Evolutionary conservation across 1,140 invertebrate species (phyloP), one percentile per base, ranked within the genome.

Genomic region (Lineus longissimus): DNA sequence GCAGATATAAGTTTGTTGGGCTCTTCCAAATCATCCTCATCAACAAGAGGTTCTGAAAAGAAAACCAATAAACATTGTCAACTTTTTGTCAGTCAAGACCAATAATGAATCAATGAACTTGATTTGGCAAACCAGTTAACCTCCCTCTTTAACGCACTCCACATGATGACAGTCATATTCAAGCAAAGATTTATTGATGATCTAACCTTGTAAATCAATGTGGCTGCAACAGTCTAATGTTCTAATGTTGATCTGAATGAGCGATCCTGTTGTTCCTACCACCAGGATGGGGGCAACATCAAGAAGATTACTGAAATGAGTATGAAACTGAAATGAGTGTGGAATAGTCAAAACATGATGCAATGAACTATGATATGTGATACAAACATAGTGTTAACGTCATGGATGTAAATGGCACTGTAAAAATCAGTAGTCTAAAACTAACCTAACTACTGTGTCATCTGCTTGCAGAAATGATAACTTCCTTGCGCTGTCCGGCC

Each of bases 231-330:
- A n/a, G 22, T 80, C 73, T 55, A 75, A 59, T n/a, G 74, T 74
- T 55, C 64, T 70, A 25, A 76, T 68, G 68, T 80, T 73, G n/a
- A 80, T 59, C 56, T 73, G 70, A 9, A 80, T 17, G 2, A 76
- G 22, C 0, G 68, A 59, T 23, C 71, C 69, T 36, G 76, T 71
- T 13, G 76, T 77, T n/a, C 70, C 72, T 11, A 78, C 63, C 33
- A 72, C 54, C 36, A 80, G 51, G 29, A 75, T 66, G 13, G 76
- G 73, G 31, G 71, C 63, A 6, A 61, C 23, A 11, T 66, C 63
- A 2, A 68, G 29, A 25, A 80, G 62, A 9, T 71, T 57, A 57
- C 69, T 64, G 45, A 23, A 41, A n/a, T 45, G 45, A 55, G 2
- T 43, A 17, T n/a, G 29, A n/a, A 43, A 13, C 13, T 41, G 13